A percentile compares a stretch with the other conserved stretches of the same genome.
phyloP scores from a whole-genome alignment of 2,888 invertebrate species.

The Caenorhabditis sp. region DNA sequence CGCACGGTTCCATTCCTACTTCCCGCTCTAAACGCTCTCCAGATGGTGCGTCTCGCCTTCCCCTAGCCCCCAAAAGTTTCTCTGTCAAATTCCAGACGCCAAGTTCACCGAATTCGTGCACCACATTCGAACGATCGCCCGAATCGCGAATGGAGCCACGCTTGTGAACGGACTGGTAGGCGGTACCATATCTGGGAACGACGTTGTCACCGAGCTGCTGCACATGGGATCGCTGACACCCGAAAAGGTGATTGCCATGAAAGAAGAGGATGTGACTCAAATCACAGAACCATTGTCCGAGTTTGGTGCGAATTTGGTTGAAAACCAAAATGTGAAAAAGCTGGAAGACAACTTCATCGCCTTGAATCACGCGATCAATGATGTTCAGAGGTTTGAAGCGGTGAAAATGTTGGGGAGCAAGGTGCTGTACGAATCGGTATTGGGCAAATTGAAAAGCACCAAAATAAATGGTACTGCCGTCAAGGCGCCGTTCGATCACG shows the following conservation, averaged over 20 bases:
- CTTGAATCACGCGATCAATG: no score
- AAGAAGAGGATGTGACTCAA: not conserved
- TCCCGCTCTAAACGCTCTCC: no score
- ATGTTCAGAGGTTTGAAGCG: not conserved
- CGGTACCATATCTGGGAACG: not conserved
- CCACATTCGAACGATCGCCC: not conserved
- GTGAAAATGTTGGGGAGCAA: not conserved
- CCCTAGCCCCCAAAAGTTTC: no score
- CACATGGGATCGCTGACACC: not conserved
- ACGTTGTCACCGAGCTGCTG: not conserved
- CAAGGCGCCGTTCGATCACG: not conserved
- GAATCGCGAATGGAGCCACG: not conserved
- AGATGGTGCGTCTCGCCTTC: no score
- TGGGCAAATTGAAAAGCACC: not conserved
- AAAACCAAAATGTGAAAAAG: not conserved
- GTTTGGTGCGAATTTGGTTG: not conserved
- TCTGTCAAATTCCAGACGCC: no score
- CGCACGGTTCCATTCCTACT: no score
- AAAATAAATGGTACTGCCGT: not conserved
- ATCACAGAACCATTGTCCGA: not conserved
- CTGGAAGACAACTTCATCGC: no score
- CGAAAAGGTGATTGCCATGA: not conserved
- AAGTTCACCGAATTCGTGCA: no score
- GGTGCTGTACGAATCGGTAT: not conserved
- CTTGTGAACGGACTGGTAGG: not conserved